Conservation (phyloP, 2,113 vertebrate genomes). For the Amblyopsis rosae region DNA sequence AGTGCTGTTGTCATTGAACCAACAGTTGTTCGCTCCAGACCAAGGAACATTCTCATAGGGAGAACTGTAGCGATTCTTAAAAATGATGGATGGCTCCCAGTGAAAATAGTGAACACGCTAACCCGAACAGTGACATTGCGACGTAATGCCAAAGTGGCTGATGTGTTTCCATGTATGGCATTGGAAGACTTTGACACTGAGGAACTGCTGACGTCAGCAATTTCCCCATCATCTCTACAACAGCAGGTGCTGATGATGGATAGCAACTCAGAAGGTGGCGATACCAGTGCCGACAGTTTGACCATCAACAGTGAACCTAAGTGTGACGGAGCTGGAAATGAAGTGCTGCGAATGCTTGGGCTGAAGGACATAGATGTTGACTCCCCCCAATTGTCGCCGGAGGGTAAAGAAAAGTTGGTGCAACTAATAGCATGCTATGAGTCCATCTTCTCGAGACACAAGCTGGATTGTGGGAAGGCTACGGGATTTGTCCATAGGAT, state of each 20-base stretch:
- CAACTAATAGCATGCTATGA: not conserved
- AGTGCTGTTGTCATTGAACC: constrained; percentile 2
- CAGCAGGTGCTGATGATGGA: too few relatives aligned
- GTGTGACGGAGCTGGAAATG: too few relatives aligned
- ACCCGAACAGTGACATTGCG: not conserved
- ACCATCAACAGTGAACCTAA: too few relatives aligned
- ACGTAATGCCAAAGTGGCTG: not conserved
- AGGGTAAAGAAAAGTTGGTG: too few relatives aligned
- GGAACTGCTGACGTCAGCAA: not conserved
- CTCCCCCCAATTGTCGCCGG: too few relatives aligned
- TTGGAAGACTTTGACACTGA: constrained; percentile 33
- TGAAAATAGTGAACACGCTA: not conserved
- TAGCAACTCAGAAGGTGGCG: not conserved
- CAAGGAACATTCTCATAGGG: not conserved
- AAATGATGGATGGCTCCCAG: not conserved
- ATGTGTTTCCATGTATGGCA: constrained; percentile 31
- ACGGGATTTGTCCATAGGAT: too few relatives aligned
- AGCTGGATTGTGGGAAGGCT: not conserved
- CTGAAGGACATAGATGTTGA: too few relatives aligned
- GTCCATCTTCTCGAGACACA: not conserved
- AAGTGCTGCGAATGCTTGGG: too few relatives aligned
- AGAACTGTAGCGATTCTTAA: not conserved
- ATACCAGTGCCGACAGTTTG: too few relatives aligned
- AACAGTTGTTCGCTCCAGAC: not conserved
- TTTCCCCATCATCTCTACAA: too few relatives aligned